Percentiles rank a stretch among this genome's conserved stretches.
phyloP scores from a whole-genome alignment of 2,113 vertebrate genomes.

The Nanorana parkeri region DNA sequence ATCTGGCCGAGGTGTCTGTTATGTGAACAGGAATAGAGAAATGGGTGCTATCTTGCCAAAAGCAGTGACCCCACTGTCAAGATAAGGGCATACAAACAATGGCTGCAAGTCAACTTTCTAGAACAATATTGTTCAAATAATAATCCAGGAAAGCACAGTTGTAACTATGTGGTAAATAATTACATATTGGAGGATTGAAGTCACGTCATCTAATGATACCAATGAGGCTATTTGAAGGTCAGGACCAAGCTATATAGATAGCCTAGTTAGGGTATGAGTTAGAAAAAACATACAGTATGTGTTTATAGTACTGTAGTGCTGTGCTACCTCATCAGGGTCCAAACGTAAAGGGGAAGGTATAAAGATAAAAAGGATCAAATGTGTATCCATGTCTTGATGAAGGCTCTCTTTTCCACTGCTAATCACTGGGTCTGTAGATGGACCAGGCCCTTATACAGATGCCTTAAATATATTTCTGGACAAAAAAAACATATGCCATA shows the following conservation, averaged over 20 bases:
- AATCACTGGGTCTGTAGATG: too few species aligned
- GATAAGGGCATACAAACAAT: conserved; percentile 5
- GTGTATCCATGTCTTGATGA: too few species aligned
- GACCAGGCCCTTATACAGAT: too few species aligned
- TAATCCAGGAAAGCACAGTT: not conserved
- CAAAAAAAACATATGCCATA: too few species aligned
- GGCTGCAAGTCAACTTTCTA: not conserved
- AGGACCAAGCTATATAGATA: not conserved
- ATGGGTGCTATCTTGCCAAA: conserved; percentile 7
- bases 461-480: too few species aligned
- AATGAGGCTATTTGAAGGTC: not conserved
- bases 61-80: not conserved
- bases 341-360: too few species aligned
- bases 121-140: conserved; percentile 16
- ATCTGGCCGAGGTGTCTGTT: conserved; percentile 21
- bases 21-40: not conserved
- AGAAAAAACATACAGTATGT: too few species aligned
- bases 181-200: not conserved
- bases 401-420: too few species aligned
- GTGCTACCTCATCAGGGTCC: too few species aligned
- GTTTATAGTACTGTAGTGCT: too few species aligned
- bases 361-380: too few species aligned
- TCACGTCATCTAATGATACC: not conserved
- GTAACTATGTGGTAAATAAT: not conserved
- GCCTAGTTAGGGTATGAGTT: too few species aligned